A percentile compares a stretch with the other conserved stretches of the same genome.
phyloP scores from a whole-genome alignment of 2,888 invertebrate species.

The Hydrotaea cyrtoneurina region DNA sequence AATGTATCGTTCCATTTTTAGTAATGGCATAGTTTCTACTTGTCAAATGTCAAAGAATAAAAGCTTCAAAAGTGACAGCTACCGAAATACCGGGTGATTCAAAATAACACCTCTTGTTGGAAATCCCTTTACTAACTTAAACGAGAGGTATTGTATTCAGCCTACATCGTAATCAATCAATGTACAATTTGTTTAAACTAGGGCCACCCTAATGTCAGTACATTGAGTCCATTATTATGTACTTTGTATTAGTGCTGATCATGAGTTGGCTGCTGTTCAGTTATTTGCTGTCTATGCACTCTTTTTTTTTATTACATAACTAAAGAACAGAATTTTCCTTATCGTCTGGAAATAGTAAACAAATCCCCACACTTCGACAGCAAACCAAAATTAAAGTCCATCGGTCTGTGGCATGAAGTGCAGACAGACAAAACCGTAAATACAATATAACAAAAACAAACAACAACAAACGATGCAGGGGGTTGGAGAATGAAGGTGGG shows the following conservation, averaged over 20 bases:
- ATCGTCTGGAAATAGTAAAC: constrained; percentile 17
- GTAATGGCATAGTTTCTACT: too few relatives aligned
- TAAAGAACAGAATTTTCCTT: constrained; percentile 31
- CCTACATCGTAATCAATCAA: too few relatives aligned
- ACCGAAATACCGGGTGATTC: too few relatives aligned
- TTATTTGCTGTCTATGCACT: constrained; percentile 42
- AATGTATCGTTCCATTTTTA: too few relatives aligned
- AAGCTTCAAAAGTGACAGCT: too few relatives aligned
- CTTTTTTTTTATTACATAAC: constrained; percentile 52
- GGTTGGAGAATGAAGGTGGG: not conserved
- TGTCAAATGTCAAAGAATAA: too few relatives aligned
- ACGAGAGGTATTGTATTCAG: too few relatives aligned
- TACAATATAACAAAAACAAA: not conserved
- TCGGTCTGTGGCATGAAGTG: too few relatives aligned
- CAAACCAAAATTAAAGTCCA: not conserved
- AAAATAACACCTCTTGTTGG: too few relatives aligned
- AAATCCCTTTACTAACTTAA: too few relatives aligned
- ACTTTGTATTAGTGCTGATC: not conserved
- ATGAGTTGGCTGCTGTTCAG: not conserved
- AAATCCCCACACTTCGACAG: not conserved
- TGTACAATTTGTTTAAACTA: too few relatives aligned
- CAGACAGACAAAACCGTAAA: too few relatives aligned
- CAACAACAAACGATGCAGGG: not conserved
- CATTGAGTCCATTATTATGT: not conserved
- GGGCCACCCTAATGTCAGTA: not conserved